These are phyloP conservation scores for Platyura marginata DNA, from an alignment of 1,140 invertebrate genomes.

Conservation along the genomic window DNA sequence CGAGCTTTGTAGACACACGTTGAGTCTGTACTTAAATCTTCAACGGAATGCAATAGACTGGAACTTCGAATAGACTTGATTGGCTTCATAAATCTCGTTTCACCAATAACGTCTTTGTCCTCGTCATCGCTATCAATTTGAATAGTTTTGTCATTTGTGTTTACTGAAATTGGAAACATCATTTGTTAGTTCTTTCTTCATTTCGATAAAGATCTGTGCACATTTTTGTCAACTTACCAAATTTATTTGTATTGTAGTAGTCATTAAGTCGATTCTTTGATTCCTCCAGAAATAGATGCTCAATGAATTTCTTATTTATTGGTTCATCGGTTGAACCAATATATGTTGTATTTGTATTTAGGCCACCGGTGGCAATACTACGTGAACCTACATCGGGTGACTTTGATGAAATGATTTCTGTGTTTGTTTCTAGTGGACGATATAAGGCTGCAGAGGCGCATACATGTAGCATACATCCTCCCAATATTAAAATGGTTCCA, in stretches of 20 bases:
- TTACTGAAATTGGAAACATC: not conserved
- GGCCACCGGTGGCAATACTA: constrained; percentile 12
- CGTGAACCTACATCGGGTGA: constrained; percentile 12
- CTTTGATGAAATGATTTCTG: constrained; percentile 9
- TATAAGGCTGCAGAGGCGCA: constrained; percentile 52
- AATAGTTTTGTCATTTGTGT: not conserved
- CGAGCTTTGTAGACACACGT: constrained; percentile 50
- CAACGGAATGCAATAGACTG: constrained; percentile 47
- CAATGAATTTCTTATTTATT: constrained; percentile 19
- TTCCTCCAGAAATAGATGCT: constrained; percentile 21
- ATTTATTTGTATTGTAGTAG: constrained; percentile 12
- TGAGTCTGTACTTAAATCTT: constrained; percentile 51
- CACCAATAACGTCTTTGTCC: constrained; percentile 35
- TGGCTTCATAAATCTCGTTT: constrained; percentile 30
- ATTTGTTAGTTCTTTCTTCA: not conserved
- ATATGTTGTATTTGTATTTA: constrained; percentile 21
- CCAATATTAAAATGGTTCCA: constrained; percentile 51
- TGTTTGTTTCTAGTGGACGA: constrained; percentile 30
- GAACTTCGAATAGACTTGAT: constrained; percentile 32
- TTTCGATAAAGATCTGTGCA: not conserved
- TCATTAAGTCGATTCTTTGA: constrained; percentile 21
- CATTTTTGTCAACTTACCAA: constrained; percentile 12
- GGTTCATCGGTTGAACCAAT: constrained; percentile 16
- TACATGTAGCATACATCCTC: constrained; percentile 59
- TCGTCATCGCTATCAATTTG: constrained; percentile 30